phyloP scores from a whole-genome alignment of 2,113 vertebrate species.

The Cairina moschata region DNA sequence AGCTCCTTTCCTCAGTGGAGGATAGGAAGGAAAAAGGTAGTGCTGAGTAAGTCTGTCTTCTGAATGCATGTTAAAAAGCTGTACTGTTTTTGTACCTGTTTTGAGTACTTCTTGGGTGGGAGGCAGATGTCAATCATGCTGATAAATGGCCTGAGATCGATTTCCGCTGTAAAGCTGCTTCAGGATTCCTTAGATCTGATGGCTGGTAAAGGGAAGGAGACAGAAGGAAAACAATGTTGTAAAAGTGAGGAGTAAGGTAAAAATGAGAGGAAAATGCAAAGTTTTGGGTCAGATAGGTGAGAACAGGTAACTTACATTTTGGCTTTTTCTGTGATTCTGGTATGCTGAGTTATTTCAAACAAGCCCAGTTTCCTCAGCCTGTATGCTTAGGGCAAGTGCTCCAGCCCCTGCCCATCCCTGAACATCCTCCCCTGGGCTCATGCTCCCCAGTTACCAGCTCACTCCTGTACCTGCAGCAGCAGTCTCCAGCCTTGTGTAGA shows the following conservation, averaged over 20 bases:
- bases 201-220: background rate
- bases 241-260: background rate
- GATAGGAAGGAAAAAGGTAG: background rate
- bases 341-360: background rate
- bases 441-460: background rate
- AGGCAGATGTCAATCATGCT: background rate
- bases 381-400: rapidly evolving
- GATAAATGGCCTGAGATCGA: background rate
- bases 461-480: background rate
- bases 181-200: background rate
- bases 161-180: background rate
- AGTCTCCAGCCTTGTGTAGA: background rate
- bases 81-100: background rate
- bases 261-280: background rate
- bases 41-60: background rate
- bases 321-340: background rate
- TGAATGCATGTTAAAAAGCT: background rate
- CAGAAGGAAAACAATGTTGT: background rate
- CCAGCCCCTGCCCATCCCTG: background rate
- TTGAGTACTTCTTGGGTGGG: background rate
- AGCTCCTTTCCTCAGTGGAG: background rate
- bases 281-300: background rate
- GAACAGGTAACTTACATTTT: background rate
- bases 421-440: rapidly evolving
- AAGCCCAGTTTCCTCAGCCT: background rate